Percentiles rank a stretch among this genome's conserved stretches.
Evolutionary conservation across 2,797 vertebrate species (phyloP).

Genomic region (Cossypha polioptera): DNA sequence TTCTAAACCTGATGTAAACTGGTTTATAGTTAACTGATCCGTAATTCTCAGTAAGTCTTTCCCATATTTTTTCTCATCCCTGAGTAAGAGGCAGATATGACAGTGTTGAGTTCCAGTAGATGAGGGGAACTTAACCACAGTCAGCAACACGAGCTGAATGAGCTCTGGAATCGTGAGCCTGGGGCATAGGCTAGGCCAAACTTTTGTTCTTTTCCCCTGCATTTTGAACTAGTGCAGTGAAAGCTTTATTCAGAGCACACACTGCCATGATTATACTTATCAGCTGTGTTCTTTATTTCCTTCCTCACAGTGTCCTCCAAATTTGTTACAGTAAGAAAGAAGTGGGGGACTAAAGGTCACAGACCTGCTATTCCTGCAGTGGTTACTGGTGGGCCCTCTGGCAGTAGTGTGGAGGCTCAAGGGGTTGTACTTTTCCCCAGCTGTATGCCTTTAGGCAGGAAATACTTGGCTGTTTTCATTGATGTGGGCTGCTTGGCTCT

Average conservation of each 20-base stretch:
- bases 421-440: not conserved
- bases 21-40: not conserved
- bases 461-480: not conserved
- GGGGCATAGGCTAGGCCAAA: not conserved
- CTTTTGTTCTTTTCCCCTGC: not conserved
- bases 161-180: not conserved
- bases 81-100: not conserved
- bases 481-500: not conserved
- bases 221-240: not conserved
- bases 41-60: not conserved
- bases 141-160: not conserved
- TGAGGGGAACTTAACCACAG: not conserved
- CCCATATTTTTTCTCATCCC: not conserved
- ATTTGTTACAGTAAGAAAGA: not conserved
- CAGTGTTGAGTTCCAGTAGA: not conserved
- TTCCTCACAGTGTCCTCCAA: not conserved
- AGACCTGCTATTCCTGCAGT: not conserved
- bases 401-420: not conserved
- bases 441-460: not conserved
- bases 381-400: not conserved
- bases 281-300: not conserved
- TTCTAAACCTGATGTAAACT: not conserved
- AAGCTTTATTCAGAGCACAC: not conserved
- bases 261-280: not conserved
- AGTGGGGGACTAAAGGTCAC: rapidly evolving